These are phyloP conservation scores for Tyto alba DNA, from an alignment of 2,113 vertebrate genomes.

Conservation along the genomic window DNA sequence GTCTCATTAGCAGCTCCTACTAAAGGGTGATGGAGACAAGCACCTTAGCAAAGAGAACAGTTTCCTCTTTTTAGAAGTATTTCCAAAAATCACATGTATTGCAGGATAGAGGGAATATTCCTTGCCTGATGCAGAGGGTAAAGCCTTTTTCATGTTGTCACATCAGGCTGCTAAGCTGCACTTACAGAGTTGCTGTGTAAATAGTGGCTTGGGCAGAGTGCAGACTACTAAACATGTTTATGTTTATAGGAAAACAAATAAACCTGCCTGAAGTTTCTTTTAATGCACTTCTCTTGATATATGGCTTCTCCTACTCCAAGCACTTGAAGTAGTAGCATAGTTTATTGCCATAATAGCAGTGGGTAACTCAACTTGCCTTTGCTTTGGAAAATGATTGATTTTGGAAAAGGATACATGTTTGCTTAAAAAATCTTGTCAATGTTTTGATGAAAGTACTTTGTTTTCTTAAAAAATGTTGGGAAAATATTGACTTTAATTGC, in stretches of 20 bases:
- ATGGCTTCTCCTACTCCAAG: background rate
- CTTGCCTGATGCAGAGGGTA: background rate
- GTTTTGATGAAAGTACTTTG: slow-evolving; percentile 2
- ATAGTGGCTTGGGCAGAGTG: background rate
- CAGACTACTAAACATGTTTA: background rate
- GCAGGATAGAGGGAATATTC: background rate
- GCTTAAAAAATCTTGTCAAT: background rate
- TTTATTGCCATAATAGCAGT: background rate
- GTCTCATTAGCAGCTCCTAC: background rate
- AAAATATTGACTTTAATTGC: background rate
- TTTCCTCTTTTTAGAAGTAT: background rate
- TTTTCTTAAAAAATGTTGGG: background rate
- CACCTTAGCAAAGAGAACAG: background rate
- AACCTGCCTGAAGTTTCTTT: background rate
- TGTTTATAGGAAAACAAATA: slow-evolving; percentile 32
- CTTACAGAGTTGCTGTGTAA: background rate
- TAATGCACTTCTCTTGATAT: background rate
- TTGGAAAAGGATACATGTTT: background rate
- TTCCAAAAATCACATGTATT: background rate
- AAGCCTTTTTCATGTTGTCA: background rate
- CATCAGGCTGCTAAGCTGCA: background rate
- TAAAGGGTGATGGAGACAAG: background rate
- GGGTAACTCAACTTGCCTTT: background rate
- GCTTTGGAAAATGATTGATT: background rate
- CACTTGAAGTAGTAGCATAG: background rate